Base-by-base conservation (phyloP, 1,140 invertebrate species). In the Heliconius melpomene region DNA sequence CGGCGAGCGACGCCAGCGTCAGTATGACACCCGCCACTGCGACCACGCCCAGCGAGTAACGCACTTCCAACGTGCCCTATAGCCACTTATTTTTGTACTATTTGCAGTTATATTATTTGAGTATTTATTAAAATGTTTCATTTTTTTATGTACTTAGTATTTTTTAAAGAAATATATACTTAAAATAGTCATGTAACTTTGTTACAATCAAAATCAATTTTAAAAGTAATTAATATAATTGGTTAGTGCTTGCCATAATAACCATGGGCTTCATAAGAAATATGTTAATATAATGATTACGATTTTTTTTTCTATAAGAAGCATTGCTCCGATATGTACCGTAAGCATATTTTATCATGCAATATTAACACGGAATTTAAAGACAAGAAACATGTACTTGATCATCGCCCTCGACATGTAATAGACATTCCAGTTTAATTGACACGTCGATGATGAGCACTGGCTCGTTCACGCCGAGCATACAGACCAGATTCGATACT, bases 21-120 rank as follows among this genome's bases (percentile, higher is more conserved):
- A 96, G 95, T 87, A 96, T 91, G 83, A 96, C 95, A 94, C 96
- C 97, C 88, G 96, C 93, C 86, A 97, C 93, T 85, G 97, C 97
- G 90, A 96, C 96, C 91, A 96, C 90, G 88, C 96, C 96, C 95
- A 97, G 95, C 87, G 96, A 95, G 95, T 97, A 96, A 92, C 97
- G 97, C 88, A 97, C 94, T 93, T 97, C 95, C 95, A 97, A 95
- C 74, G 87, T 86, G 74, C 89, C 88, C 94, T 95, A 89, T 40
- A 74, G 79, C 73, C 78, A 82, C 20, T 72, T 23, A 8, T 7
- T 72, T 16, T 77, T 70, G 7, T 70, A 29, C 26, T 70, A 13
- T 16, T 46, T 76, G n/a, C n/a, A 9, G 0, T 60, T 60, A 60
- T 60, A 11, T 20, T 60, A 23, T 20, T 52, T 52, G 16, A 20